Base-by-base conservation (phyloP, 2,797 vertebrate species). In the Emydoidea blandingii region DNA sequence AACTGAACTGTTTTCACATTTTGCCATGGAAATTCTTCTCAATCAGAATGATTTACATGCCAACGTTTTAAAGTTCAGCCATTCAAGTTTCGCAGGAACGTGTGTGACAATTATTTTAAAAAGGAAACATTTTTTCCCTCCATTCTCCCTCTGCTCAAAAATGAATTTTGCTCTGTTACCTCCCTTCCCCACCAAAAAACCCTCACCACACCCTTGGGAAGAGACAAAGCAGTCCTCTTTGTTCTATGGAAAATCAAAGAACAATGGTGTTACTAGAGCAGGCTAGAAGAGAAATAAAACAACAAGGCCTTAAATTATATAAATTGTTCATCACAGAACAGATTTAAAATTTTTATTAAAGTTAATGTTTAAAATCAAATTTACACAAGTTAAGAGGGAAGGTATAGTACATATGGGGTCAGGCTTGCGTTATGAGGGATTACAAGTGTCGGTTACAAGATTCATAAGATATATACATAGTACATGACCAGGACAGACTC, bases 301-400 rank as follows among this genome's bases (percentile, higher is more conserved):
- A 88, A 83, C 53, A 88, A 83, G 12, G 27, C 83, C 41, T 89
- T 80, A 44, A 79, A 47, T 23, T 50, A n/a, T 5, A 79, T 37
- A 86, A 92, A 91, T 12, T 86, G 34, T 57, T 91, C 53, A 80
- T 87, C 81, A 80, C 91, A 91, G 87, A 92, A 87, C 37, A 95
- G 50, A 50, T 50, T 50, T 50, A 16, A 50, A 50, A 16, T 5
- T 16, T 16, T 50, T 50, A 50, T 50, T 50, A 49, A 49, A 49
- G 49, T 49, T 49, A 50, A 50, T 50, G 15, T 50, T 50, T 50
- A 50, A 50, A 50, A 50, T 50, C 14, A 50, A 50, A 50, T 50
- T 50, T 50, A 50, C 5, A 50, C 50, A 50, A 50, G 50, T 50
- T 50, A 50, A 50, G 50, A 50, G 15, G 50, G 50, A 50, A 16